phyloP scores from a whole-genome alignment of 2,888 invertebrate species.

The Tupiocoris notatus region DNA sequence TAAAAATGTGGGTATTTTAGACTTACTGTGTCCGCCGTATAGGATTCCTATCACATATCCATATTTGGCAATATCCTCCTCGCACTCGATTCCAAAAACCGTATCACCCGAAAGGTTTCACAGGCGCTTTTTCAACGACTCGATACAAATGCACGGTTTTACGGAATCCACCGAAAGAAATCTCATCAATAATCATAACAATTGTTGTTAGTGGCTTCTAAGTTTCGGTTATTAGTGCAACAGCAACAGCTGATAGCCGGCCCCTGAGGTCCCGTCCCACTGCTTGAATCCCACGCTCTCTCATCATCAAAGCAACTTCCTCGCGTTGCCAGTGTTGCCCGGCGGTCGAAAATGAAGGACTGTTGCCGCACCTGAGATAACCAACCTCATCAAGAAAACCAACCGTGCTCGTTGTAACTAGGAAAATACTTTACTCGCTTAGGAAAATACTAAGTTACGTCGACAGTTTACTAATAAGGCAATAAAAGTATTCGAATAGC shows the following conservation, averaged over 20 bases:
- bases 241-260: slow-evolving; percentile 34
- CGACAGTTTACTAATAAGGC: too few species aligned
- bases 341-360: too few species aligned
- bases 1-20: slow-evolving; percentile 48
- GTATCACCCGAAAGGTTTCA: neutral
- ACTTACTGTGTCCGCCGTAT: slow-evolving; percentile 47
- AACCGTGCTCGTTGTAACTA: too few species aligned
- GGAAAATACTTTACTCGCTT: too few species aligned
- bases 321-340: too few species aligned
- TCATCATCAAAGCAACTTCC: neutral
- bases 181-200: slow-evolving; percentile 37
- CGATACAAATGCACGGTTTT: neutral
- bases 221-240: slow-evolving; percentile 16
- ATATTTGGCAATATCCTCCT: slow-evolving; percentile 48
- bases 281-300: slow-evolving; percentile 18
- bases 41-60: slow-evolving; percentile 48
- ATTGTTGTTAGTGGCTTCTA: slow-evolving; percentile 32
- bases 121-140: neutral
- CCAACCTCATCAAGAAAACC: too few species aligned
- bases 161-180: neutral
- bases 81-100: neutral
- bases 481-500: too few species aligned
- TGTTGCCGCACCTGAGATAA: too few species aligned
- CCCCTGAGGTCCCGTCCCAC: slow-evolving; percentile 1
- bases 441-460: too few species aligned